Evolutionary conservation across 2,113 vertebrate species (phyloP).

Genomic region (Xenopus laevis): DNA sequence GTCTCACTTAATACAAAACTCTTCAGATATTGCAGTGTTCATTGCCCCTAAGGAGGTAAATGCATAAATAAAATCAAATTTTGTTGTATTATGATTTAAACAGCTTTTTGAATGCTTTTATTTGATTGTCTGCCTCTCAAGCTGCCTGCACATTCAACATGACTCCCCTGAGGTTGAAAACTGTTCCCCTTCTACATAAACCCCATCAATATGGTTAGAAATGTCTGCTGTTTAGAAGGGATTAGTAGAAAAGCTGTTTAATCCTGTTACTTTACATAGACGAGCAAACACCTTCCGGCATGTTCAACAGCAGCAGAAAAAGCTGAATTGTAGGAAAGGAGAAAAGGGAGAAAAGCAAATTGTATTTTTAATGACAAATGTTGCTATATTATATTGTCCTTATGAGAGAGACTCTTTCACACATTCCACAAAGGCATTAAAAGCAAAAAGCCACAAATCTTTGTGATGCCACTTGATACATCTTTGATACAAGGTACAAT

Average conservation of each 20-base stretch:
- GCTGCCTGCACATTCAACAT: slow-evolving; percentile 50
- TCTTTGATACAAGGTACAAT: too few relatives aligned
- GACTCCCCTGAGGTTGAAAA: slow-evolving; percentile 46
- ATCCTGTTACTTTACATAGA: slow-evolving; percentile 43
- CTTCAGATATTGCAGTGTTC: slow-evolving; percentile 56
- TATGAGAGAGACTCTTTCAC: too few relatives aligned
- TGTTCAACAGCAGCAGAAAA: slow-evolving; percentile 34
- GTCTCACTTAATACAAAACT: slow-evolving; percentile 54
- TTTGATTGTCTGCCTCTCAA: slow-evolving; percentile 57
- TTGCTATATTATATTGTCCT: too few relatives aligned
- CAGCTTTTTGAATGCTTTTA: slow-evolving; percentile 60
- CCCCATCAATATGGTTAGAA: slow-evolving; percentile 33
- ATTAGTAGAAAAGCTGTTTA: slow-evolving; percentile 46
- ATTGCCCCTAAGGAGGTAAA: slow-evolving; percentile 56
- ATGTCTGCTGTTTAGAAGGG: slow-evolving; percentile 52
- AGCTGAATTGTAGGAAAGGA: slow-evolving; percentile 22
- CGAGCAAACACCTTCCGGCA: slow-evolving; percentile 44
- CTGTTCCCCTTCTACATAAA: slow-evolving; percentile 46
- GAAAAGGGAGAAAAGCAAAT: background rate
- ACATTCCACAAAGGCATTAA: too few relatives aligned
- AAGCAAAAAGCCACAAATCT: too few relatives aligned
- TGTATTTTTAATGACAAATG: background rate
- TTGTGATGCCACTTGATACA: too few relatives aligned
- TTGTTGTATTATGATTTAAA: slow-evolving; percentile 59
- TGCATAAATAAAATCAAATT: slow-evolving; percentile 63